A percentile compares a stretch with the other conserved stretches of the same genome.
Conservation (phyloP, 2,113 vertebrate genomes). For the Laterallus jamaicensis region DNA sequence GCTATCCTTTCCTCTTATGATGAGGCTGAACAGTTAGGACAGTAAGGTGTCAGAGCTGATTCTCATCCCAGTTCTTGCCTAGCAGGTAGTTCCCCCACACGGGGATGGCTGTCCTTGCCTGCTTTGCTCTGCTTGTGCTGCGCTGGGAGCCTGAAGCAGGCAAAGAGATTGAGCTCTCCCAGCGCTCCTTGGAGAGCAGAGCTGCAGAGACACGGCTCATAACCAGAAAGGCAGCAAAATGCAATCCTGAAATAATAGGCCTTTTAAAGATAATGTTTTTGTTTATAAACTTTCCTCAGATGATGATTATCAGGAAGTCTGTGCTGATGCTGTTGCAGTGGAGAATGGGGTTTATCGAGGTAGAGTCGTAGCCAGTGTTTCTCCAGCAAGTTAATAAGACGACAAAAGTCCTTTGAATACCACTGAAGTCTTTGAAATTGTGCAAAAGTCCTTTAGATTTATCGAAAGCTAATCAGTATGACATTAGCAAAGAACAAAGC, state of each 20-base stretch:
- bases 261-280: background rate
- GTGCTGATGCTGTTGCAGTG: background rate
- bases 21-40: background rate
- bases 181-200: background rate
- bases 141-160: background rate
- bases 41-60: background rate
- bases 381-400: background rate
- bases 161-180: background rate
- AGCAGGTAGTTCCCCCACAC: background rate
- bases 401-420: conserved; percentile 1
- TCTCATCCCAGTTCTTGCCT: background rate
- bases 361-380: background rate
- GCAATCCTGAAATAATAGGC: background rate
- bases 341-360: background rate
- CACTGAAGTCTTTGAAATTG: conserved; percentile 22
- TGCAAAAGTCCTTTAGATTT: conserved; percentile 36
- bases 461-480: conserved; percentile 29
- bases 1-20: background rate
- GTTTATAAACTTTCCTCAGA: background rate
- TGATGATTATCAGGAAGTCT: background rate
- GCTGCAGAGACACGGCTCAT: background rate
- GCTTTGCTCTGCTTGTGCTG: background rate
- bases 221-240: background rate
- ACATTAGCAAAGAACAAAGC: conserved; percentile 49
- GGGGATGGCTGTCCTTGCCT: background rate